Conservation (phyloP, 2,113 vertebrate genomes). For the Phaethornis superciliosus region DNA sequence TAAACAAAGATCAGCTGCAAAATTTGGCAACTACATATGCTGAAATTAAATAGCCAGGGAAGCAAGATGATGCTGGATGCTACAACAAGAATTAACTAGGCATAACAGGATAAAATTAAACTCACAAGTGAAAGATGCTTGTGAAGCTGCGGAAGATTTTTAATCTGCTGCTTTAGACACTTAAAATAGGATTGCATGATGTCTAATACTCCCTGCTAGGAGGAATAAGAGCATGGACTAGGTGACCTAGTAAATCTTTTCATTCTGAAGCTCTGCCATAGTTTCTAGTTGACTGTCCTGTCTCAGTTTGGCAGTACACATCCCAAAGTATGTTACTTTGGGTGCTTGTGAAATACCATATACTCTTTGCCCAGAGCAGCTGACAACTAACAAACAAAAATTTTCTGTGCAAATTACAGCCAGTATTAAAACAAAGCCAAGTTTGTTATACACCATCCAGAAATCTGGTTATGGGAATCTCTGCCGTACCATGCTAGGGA, state of each 20-base stretch:
- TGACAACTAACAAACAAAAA: not conserved
- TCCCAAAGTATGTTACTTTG: not conserved
- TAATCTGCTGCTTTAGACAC: not conserved
- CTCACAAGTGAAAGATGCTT: not conserved
- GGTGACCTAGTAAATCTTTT: not conserved
- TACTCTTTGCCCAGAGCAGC: not conserved
- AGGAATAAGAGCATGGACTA: not conserved
- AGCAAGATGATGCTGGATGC: not conserved
- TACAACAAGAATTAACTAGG: not conserved
- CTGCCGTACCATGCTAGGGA: not conserved
- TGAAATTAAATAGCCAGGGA: not conserved
- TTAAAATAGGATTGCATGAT: not conserved
- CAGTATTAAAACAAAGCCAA: not conserved
- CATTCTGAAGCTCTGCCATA: not conserved
- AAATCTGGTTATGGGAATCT: not conserved
- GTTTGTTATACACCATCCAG: not conserved
- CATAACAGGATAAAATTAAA: not conserved
- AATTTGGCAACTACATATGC: not conserved
- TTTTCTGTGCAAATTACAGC: not conserved
- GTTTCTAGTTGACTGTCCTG: not conserved
- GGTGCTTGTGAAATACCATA: not conserved
- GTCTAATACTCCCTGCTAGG: not conserved
- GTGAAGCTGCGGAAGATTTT: not conserved
- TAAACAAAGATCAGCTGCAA: conserved; percentile 21
- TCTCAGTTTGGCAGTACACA: not conserved